Percentiles rank a stretch among this genome's conserved stretches.
These are phyloP conservation scores for Neuroterus valhalla DNA, from an alignment of 1,140 invertebrate species.

Conservation along the genomic window DNA sequence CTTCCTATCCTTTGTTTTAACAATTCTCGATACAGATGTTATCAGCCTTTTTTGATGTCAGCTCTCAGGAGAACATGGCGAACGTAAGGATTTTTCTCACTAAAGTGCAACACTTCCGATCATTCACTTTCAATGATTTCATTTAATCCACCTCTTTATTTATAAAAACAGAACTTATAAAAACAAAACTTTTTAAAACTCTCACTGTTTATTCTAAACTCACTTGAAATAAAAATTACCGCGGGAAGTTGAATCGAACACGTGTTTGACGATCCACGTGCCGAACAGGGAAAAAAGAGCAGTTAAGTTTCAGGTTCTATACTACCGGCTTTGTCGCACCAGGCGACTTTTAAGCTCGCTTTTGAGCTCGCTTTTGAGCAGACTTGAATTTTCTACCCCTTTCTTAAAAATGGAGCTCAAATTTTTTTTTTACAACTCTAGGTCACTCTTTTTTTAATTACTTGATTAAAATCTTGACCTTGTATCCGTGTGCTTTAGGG, in stretches of 20 bases:
- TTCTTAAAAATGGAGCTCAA: no score
- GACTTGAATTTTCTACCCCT: no score
- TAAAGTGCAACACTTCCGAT: slow-evolving; percentile 38
- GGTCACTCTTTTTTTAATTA: no score
- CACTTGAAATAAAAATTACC: neutral
- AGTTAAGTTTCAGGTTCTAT: no score
- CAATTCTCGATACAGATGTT: neutral
- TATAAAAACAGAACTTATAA: neutral
- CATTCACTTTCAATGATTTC: slow-evolving; percentile 44
- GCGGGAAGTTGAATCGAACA: neutral
- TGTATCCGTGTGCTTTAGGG: no score
- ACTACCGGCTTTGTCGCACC: no score
- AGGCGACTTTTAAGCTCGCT: no score
- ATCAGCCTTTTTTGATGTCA: neutral
- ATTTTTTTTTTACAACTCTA: no score
- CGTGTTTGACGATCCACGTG: slow-evolving; percentile 19
- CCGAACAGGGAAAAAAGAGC: neutral
- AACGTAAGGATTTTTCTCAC: neutral
- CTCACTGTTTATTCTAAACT: neutral
- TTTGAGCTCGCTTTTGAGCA: no score
- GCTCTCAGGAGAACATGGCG: slow-evolving; percentile 30
- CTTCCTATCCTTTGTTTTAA: neutral
- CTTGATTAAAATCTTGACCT: no score
- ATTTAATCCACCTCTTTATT: slow-evolving; percentile 34
- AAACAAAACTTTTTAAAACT: neutral